Conservation (phyloP, 2,888 invertebrate genomes). For the Xiphydria camelus region DNA sequence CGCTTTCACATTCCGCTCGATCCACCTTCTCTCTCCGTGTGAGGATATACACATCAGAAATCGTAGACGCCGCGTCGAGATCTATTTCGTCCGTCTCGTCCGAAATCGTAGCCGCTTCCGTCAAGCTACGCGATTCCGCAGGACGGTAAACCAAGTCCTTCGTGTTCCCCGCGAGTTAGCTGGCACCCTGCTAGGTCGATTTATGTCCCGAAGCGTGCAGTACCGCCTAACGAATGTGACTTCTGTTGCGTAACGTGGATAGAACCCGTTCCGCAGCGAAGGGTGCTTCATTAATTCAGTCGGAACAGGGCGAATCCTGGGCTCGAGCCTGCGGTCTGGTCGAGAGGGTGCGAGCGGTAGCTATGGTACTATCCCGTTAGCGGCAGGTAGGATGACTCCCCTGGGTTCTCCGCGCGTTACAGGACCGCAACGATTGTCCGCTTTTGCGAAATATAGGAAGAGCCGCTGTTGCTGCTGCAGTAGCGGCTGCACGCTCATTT, state of each 20-base stretch:
- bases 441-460: no score
- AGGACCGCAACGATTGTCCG: conserved; percentile 15
- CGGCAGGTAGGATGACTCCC: conserved; percentile 3
- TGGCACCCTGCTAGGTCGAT: background rate
- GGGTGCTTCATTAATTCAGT: background rate
- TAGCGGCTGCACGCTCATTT: no score
- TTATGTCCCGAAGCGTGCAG: background rate
- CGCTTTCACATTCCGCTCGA: no score
- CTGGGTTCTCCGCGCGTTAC: conserved; percentile 12
- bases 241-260: background rate
- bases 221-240: background rate
- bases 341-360: background rate
- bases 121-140: no score
- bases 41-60: no score
- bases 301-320: background rate
- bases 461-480: no score
- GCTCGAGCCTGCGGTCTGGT: background rate
- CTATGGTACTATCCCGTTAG: background rate
- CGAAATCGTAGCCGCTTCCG: no score
- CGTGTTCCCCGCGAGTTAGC: no score
- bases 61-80: no score
- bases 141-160: no score
- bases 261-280: background rate
- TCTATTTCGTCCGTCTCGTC: no score
- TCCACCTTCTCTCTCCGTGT: no score